Base-by-base conservation (phyloP, 1,140 invertebrate species). In the Drosophila virilis region DNA sequence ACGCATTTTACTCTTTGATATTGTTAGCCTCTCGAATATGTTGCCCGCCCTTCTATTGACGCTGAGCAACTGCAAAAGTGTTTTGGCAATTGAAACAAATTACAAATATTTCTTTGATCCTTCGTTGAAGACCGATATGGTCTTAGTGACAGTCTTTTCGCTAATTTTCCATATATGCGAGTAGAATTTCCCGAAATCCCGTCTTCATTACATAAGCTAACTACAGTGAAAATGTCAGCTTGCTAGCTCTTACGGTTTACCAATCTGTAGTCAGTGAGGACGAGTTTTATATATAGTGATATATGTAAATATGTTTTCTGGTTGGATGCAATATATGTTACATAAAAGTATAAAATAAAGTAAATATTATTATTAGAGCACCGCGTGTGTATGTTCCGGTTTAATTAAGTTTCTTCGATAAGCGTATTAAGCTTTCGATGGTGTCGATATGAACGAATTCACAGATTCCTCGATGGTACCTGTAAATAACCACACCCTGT, bases 361-460 rank as follows among this genome's bases (percentile, higher is more conserved):
- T 28, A 28, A 28, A 28, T 28, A 28, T 28, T 5, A 28, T 28
- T 28, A 28, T 40, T 40, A 40, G 2, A 22, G 22, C 22, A 22
- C 1, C 22, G 38, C n/a, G 15, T 37, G 35, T 32, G 13, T 35
- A 15, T 57, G 33, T 48, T 60, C 37, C 58, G 51, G 22, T 5
- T 68, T 73, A 68, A 73, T 68, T 68, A 73, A 73, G 70, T 64
- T 33, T 42, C 67, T 67, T 67, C 40, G 64, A 67, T 77, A 73
- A 73, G 62, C 74, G 57, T 64, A 77, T 74, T 77, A 74, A 69
- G 58, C 59, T 68, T 35, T 52, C 37, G 69, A 43, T 28, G 38
- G 37, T 22, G 33, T n/a, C 37, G 22, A 6, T 38, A 12, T 52
- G 65, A 61, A 43, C 45, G 52, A 37, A 54, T 58, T 38, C 12